Conservation (phyloP, 2,888 invertebrate species). For the Serrognathus titanus region DNA sequence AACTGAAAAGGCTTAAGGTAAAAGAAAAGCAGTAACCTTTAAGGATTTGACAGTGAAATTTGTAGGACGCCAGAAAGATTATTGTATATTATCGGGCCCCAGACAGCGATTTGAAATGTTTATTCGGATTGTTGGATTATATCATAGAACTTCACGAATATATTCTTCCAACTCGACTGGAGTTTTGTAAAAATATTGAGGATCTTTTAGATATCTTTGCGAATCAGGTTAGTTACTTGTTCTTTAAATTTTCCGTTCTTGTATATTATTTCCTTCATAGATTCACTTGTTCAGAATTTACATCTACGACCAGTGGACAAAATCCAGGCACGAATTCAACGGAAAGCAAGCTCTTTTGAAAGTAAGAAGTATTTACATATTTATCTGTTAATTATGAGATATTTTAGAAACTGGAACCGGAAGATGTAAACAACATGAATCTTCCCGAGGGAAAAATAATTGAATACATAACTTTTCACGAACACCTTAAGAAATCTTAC, state of each 20-base stretch:
- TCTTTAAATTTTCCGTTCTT: not conserved
- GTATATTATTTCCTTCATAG: not conserved
- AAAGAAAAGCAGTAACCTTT: not conserved
- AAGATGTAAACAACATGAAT: constrained; percentile 2
- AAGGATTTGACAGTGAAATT: not conserved
- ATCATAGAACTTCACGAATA: constrained; percentile 11
- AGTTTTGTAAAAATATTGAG: not conserved
- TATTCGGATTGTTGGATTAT: constrained; percentile 11
- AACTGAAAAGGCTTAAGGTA: constrained; percentile 13
- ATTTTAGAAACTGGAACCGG: constrained; percentile 7
- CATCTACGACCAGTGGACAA: constrained; percentile 16
- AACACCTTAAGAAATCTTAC: constrained; percentile 6
- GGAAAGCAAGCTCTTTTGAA: constrained; percentile 12
- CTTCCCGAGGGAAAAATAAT: constrained; percentile 9
- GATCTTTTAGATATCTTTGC: constrained; percentile 11
- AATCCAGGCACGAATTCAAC: constrained; percentile 7
- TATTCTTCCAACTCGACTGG: constrained; percentile 1
- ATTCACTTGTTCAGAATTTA: constrained; percentile 10
- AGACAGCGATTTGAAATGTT: constrained; percentile 9
- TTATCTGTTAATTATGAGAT: not conserved
- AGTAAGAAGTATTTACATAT: not conserved
- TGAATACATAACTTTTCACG: constrained; percentile 10
- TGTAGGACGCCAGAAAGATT: constrained; percentile 5
- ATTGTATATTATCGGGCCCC: constrained; percentile 1
- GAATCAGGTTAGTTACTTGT: constrained; percentile 1